phyloP scores from a whole-genome alignment of 2,113 vertebrate genomes.

The Marmota flaviventris region DNA sequence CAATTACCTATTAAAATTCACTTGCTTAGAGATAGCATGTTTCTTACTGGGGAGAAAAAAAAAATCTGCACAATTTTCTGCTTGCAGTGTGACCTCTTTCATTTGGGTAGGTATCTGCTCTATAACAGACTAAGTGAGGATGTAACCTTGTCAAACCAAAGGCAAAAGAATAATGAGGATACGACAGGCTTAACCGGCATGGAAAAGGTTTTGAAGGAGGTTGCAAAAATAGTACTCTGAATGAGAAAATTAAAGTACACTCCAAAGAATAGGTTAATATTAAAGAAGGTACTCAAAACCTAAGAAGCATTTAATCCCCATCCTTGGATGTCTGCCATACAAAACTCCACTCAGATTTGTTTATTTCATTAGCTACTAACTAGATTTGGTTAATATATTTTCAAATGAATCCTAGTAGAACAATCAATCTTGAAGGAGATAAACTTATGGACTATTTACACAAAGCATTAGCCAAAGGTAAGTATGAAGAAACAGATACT shows the following conservation, averaged over 20 bases:
- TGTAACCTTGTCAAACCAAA: slow-evolving; percentile 78
- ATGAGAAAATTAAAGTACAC: slow-evolving; percentile 68
- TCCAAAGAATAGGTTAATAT: slow-evolving; percentile 32
- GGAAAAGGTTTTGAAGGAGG: slow-evolving; percentile 40
- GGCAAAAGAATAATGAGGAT: slow-evolving; percentile 70
- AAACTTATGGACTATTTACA: slow-evolving; percentile 60
- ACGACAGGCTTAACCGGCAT: slow-evolving; percentile 33
- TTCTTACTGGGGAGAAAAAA: slow-evolving; percentile 41
- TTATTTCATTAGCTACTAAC: slow-evolving; percentile 73
- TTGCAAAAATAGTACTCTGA: slow-evolving; percentile 41
- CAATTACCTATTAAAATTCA: slow-evolving; percentile 48
- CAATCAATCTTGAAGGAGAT: slow-evolving; percentile 46
- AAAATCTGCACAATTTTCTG: neutral
- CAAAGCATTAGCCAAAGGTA: neutral
- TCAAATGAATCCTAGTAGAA: slow-evolving; percentile 56
- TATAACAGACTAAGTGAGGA: slow-evolving; percentile 64
- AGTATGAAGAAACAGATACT: slow-evolving; percentile 2
- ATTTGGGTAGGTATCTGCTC: slow-evolving; percentile 55
- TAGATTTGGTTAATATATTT: slow-evolving; percentile 39
- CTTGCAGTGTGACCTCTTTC: slow-evolving; percentile 69
- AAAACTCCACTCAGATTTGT: slow-evolving; percentile 44
- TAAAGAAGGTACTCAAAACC: slow-evolving; percentile 51
- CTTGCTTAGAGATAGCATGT: slow-evolving; percentile 43
- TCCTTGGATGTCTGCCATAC: slow-evolving; percentile 43
- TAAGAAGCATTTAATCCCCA: slow-evolving; percentile 49